Evolutionary conservation across 2,888 invertebrate species (phyloP).

Genomic region (Nemotelus nigrinus): DNA sequence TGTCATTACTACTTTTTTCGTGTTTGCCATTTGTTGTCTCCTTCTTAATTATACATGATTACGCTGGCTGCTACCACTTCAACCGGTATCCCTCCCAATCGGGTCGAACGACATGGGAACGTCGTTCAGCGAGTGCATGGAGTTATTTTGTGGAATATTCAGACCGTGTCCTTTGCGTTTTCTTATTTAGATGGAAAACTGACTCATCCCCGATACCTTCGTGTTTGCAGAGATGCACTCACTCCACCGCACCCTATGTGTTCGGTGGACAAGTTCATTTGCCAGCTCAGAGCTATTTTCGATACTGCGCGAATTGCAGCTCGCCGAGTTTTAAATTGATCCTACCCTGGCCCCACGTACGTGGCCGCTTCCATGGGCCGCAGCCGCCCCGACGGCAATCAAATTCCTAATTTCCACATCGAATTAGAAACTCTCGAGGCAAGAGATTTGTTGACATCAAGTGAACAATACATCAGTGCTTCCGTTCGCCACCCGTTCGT

Average conservation of each 20-base stretch:
- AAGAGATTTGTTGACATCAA: conserved; percentile 29
- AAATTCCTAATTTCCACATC: conserved; percentile 19
- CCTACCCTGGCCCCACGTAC: neutral
- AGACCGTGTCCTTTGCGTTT: no score
- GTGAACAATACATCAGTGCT: conserved; percentile 19
- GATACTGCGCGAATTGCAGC: no score
- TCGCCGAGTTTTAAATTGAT: neutral
- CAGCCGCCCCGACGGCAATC: conserved; percentile 29
- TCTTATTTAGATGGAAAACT: no score
- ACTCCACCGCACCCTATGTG: no score
- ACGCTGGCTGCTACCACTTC: neutral
- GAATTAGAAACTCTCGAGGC: conserved; percentile 10
- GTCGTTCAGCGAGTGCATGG: no score
- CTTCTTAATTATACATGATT: conserved; percentile 25
- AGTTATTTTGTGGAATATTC: no score
- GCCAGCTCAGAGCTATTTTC: no score
- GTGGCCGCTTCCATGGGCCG: neutral
- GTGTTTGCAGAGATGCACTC: no score
- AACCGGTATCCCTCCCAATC: conserved; percentile 1
- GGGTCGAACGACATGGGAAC: neutral
- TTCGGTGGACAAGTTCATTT: no score
- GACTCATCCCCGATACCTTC: no score
- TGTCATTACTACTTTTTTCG: conserved; percentile 30
- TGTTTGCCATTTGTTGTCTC: conserved; percentile 40
- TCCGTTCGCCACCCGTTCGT: neutral